Evolutionary conservation across 2,113 vertebrate genomes (phyloP), one percentile per base, ranked within the genome.

Genomic region (Pandion haliaetus): DNA sequence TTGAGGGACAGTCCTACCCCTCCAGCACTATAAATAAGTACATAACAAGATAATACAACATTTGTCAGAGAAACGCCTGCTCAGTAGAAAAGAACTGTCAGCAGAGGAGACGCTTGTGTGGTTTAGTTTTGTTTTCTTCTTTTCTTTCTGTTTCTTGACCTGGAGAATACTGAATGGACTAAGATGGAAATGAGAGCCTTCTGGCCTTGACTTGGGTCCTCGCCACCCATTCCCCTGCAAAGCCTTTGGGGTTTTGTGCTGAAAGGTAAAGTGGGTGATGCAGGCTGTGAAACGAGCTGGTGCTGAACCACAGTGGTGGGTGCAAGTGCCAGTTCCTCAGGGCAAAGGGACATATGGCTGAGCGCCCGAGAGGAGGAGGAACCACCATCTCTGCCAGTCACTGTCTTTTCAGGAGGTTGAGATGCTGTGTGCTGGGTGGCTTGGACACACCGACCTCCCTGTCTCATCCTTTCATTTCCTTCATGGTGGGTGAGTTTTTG

Each of bases 1-100:
- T 81, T 78, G 86, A 94, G 90, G 86, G 88, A 71, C 47, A 50
- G 52, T 59, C 63, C 57, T 93, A 81, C 80, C 90, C 92, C 92
- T 94, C 94, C 90, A 88, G 97, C 76, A 24, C 77, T 84, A 90
- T 92, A 74, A 97, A 93, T 95, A 95, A 96, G 71, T 95, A 90
- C 96, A 92, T 90, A 92, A 77, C 40, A 13, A 86, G 86, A 58
- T 83, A 78, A 97, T 66, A 70, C 15, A 83, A 73, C 71, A 6
- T 93, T 95, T 96, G 86, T 95, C 86, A 91, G 91, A 90, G 88
- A 96, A 95, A 70, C 94, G 91, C 86, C 63, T 62, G 94, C 95
- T 96, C 80, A 83, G 72, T 80, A 93, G 85, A 93, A 96, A 94
- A 82, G 26, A 54, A 11, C 54, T 3, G 54, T 87, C 93, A 70